Conservation (phyloP, 37 sponge, comb jelly and placozoan species). For the Halichondria panicea region DNA sequence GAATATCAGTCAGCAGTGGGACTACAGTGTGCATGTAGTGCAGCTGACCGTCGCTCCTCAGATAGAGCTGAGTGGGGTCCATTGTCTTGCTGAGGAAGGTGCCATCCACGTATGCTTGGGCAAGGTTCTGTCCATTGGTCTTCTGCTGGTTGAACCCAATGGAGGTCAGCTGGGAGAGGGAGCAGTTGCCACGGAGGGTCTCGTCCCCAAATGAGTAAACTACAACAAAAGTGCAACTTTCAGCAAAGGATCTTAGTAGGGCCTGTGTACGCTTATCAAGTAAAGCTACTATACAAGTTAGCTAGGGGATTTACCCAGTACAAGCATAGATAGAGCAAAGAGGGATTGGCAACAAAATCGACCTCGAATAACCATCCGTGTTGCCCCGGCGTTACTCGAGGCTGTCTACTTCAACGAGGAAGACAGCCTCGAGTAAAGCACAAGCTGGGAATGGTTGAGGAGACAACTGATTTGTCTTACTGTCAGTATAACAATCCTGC, state of each 20-base stretch:
- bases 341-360: no score
- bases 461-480: no score
- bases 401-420: no score
- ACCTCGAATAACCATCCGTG: no score
- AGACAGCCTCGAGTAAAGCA: no score
- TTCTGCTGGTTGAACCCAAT: constrained; percentile 44
- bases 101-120: constrained; percentile 28
- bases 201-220: constrained; percentile 21
- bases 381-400: no score
- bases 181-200: constrained; percentile 29
- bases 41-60: constrained; percentile 34
- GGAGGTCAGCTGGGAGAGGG: constrained; percentile 43
- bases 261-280: background rate
- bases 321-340: no score
- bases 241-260: no score
- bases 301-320: no score
- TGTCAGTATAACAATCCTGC: no score
- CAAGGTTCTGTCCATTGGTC: constrained; percentile 17
- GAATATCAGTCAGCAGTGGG: background rate
- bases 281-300: background rate
- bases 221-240: background rate
- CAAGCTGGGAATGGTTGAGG: no score
- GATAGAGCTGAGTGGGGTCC: constrained; percentile 6
- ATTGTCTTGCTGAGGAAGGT: constrained; percentile 19
- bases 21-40: background rate